Percentiles rank a stretch among this genome's conserved stretches.
Evolutionary conservation across 1,140 invertebrate genomes (phyloP).

Genomic region (Dryas iulia): DNA sequence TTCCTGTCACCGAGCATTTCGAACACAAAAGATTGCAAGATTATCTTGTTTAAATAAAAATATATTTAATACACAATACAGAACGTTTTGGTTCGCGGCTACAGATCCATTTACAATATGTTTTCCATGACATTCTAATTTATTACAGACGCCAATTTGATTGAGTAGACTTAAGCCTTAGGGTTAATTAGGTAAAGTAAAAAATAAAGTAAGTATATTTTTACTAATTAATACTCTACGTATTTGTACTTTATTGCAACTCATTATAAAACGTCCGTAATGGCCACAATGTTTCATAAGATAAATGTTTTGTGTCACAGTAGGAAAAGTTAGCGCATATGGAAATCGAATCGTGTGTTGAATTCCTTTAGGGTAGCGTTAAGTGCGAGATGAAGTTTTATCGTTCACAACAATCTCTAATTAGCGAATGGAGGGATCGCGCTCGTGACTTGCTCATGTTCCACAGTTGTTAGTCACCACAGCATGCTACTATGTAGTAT

Average conservation of each 20-base stretch:
- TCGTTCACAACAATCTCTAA: constrained; percentile 50
- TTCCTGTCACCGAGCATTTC: constrained; percentile 19
- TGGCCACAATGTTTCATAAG: background rate
- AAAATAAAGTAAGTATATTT: no score
- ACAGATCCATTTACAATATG: constrained; percentile 50
- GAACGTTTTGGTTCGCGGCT: constrained; percentile 37
- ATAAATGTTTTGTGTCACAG: background rate
- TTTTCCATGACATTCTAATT: constrained; percentile 65
- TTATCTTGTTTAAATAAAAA: constrained; percentile 7
- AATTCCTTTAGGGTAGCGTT: constrained; percentile 12
- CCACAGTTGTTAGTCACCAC: constrained; percentile 15
- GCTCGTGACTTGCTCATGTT: constrained; percentile 43
- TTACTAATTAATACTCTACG: background rate
- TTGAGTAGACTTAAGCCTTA: constrained; percentile 41
- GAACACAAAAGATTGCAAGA: constrained; percentile 8
- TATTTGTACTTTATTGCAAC: background rate
- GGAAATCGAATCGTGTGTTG: background rate
- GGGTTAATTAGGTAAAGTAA: no score
- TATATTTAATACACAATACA: constrained; percentile 22
- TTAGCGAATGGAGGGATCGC: constrained; percentile 42
- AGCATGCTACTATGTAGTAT: background rate
- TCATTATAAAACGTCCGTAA: background rate
- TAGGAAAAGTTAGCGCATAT: background rate
- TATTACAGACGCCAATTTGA: constrained; percentile 56
- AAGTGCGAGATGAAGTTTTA: constrained; percentile 27